Evolutionary conservation across 2,113 vertebrate genomes (phyloP).

Genomic region (Scalopus aquaticus): DNA sequence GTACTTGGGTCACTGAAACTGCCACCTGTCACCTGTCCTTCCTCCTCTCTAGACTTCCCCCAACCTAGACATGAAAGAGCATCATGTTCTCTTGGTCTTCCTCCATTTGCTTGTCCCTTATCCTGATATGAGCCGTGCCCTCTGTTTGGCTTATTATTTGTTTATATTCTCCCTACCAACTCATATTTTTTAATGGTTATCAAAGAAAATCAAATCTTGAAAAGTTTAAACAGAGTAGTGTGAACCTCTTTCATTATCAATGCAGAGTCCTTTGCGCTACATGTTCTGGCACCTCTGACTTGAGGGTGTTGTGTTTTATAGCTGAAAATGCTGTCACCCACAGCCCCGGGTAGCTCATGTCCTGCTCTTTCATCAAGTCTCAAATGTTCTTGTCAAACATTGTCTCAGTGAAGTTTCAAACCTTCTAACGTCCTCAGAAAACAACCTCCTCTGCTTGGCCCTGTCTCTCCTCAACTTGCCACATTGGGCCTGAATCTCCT

Average conservation of each 20-base stretch:
- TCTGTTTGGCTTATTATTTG: not conserved
- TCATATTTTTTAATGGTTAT: not conserved
- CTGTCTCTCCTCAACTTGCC: not conserved
- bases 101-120: not conserved
- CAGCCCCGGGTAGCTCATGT: not conserved
- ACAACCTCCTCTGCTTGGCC: not conserved
- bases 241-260: not conserved
- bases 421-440: not conserved
- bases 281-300: not conserved
- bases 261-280: not conserved
- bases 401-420: not conserved
- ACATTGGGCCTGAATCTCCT: not conserved
- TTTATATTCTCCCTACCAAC: not conserved
- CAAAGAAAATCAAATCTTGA: not conserved
- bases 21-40: not conserved
- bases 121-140: not conserved
- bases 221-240: conserved; percentile 16
- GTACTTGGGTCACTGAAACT: not conserved
- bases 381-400: not conserved
- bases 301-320: not conserved
- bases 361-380: not conserved
- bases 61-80: not conserved
- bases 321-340: not conserved
- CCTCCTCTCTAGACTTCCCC: not conserved
- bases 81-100: not conserved